These are phyloP conservation scores for Hirudo medicinalis DNA, from an alignment of 1,140 invertebrate genomes.

Conservation along the genomic window DNA sequence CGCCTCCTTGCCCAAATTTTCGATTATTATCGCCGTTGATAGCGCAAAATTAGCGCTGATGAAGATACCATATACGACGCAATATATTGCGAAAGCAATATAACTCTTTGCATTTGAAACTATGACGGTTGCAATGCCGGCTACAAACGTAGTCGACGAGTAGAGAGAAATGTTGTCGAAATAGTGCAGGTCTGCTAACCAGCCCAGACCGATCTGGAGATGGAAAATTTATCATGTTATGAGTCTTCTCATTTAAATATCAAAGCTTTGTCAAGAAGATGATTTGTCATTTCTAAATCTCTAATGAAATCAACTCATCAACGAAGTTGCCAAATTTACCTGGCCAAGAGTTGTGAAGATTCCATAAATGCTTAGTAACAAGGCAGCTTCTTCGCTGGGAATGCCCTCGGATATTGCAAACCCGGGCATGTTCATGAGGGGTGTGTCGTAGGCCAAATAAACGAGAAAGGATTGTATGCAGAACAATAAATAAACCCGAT, in stretches of 20 bases:
- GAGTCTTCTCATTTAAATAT: too few relatives aligned
- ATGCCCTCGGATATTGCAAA: not conserved
- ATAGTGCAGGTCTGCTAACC: not conserved
- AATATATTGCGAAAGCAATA: not conserved
- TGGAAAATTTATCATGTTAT: too few relatives aligned
- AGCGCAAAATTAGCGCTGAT: conserved; percentile 8
- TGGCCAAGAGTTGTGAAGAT: not conserved
- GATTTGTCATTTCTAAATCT: too few relatives aligned
- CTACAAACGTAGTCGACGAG: not conserved
- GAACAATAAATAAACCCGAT: not conserved
- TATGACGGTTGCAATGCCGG: not conserved
- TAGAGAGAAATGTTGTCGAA: not conserved
- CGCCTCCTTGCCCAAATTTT: not conserved
- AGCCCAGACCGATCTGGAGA: not conserved
- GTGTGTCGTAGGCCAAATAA: conserved; percentile 5
- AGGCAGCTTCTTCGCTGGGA: not conserved
- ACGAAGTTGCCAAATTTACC: not conserved
- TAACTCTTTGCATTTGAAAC: not conserved
- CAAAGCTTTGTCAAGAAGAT: too few relatives aligned
- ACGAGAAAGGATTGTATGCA: not conserved
- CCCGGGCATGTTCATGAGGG: conserved; percentile 1
- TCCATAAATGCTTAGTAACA: not conserved
- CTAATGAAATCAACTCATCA: too few relatives aligned
- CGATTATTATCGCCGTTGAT: not conserved
- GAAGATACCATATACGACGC: not conserved